Conservation (phyloP, 2,888 invertebrate genomes). For the Ectemnius lituratus region DNA sequence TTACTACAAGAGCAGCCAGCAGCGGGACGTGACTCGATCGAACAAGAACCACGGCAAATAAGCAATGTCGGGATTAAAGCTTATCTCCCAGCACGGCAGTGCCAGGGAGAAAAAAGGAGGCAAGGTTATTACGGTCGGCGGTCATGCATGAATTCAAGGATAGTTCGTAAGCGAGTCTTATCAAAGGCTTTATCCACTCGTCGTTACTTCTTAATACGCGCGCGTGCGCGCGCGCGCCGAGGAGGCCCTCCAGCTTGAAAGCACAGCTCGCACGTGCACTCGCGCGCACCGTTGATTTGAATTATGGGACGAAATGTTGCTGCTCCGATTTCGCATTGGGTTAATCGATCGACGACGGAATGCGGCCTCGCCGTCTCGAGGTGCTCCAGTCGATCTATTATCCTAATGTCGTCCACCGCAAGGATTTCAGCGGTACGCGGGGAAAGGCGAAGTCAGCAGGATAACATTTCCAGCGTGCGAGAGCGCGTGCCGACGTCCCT, state of each 20-base stretch:
- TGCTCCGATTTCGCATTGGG: slow-evolving; percentile 42
- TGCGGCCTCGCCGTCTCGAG: slow-evolving; percentile 54
- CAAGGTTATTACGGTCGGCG: slow-evolving; percentile 4
- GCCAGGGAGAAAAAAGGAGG: neutral
- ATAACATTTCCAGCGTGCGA: slow-evolving; percentile 34
- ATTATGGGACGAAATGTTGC: slow-evolving; percentile 47
- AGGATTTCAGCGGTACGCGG: slow-evolving; percentile 32
- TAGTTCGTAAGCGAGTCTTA: neutral
- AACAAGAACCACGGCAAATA: neutral
- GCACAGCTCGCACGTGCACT: neutral
- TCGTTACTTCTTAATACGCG: too few species aligned
- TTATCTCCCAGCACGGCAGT: neutral
- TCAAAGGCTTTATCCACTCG: neutral
- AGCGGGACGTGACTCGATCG: slow-evolving; percentile 1
- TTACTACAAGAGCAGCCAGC: neutral
- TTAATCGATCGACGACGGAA: slow-evolving; percentile 65
- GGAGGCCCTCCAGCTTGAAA: neutral
- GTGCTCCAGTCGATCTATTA: slow-evolving; percentile 60
- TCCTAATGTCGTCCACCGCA: slow-evolving; percentile 22
- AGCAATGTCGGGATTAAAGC: slow-evolving; percentile 5
- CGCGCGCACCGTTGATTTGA: slow-evolving; percentile 13
- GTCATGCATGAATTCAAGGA: slow-evolving; percentile 9
- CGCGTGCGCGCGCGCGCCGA: too few species aligned
- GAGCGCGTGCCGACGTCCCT: slow-evolving; percentile 33
- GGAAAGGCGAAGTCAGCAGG: neutral